phyloP scores from a whole-genome alignment of 2,113 vertebrate genomes.

The Nerophis lumbriciformis region DNA sequence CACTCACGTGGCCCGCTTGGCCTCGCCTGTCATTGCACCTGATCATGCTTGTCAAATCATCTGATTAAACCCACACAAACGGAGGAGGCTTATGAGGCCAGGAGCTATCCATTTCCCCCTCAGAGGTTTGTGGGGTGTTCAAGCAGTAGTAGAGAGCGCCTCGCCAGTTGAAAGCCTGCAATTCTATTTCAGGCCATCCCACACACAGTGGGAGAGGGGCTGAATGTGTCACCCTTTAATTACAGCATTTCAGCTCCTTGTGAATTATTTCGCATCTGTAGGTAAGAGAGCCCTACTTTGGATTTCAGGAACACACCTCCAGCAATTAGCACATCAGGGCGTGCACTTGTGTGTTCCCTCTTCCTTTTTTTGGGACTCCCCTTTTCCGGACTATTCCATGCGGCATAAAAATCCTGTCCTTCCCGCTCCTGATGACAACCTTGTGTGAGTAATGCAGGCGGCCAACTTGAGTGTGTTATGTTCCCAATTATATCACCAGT shows the following conservation, averaged over 20 bases:
- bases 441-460: constrained; percentile 24
- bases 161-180: constrained; percentile 62
- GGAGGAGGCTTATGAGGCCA: constrained; percentile 7
- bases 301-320: constrained; percentile 57
- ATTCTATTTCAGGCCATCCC: constrained; percentile 71
- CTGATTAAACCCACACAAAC: constrained; percentile 18
- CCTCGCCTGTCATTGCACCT: constrained; percentile 20
- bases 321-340: constrained; percentile 57
- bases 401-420: constrained; percentile 24
- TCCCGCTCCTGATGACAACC: constrained; percentile 32
- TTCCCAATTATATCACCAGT: constrained; percentile 50
- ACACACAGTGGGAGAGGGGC: constrained; percentile 67
- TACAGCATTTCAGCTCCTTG: constrained; percentile 64
- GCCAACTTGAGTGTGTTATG: constrained; percentile 37
- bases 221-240: constrained; percentile 73
- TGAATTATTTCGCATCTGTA: constrained; percentile 60
- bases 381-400: constrained; percentile 15
- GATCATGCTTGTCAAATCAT: constrained; percentile 19
- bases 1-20: constrained; percentile 2
- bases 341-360: constrained; percentile 16
- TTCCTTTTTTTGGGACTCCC: constrained; percentile 15
- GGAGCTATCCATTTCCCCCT: constrained; percentile 30
- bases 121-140: neutral
- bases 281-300: constrained; percentile 57
- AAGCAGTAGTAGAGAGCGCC: constrained; percentile 23